A percentile compares a stretch with the other conserved stretches of the same genome.
Conservation (phyloP, 1,140 invertebrate species). For the Zophobas atratus region DNA sequence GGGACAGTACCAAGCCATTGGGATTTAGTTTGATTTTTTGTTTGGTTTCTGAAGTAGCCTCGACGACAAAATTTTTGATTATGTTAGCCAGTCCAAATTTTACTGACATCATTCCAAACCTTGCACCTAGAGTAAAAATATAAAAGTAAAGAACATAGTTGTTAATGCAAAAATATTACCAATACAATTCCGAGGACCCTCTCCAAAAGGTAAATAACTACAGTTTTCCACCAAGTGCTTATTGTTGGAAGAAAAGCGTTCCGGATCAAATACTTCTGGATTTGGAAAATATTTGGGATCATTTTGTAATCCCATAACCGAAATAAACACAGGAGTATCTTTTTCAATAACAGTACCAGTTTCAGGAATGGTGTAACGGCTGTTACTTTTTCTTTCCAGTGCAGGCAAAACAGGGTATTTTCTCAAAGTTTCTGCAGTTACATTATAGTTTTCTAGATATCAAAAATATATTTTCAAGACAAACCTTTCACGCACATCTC, state of each 20-base stretch:
- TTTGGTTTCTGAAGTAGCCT: background rate
- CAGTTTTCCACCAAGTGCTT: slow-evolving; percentile 59
- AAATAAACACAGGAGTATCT: slow-evolving; percentile 63
- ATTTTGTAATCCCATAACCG: slow-evolving; percentile 63
- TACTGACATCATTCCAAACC: slow-evolving; percentile 1
- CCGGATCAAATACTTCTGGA: slow-evolving; percentile 77
- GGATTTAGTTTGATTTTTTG: slow-evolving; percentile 15
- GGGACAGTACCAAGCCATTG: background rate
- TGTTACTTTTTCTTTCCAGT: slow-evolving; percentile 64
- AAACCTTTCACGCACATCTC: slow-evolving; percentile 66
- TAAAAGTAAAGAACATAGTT: background rate
- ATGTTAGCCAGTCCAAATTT: slow-evolving; percentile 28
- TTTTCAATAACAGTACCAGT: slow-evolving; percentile 49
- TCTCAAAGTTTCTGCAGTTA: slow-evolving; percentile 51
- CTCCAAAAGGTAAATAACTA: slow-evolving; percentile 74
- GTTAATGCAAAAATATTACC: slow-evolving; percentile 63
- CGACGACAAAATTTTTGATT: slow-evolving; percentile 2
- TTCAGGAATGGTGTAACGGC: slow-evolving; percentile 65
- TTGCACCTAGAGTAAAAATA: slow-evolving; percentile 9
- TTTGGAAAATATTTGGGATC: slow-evolving; percentile 73
- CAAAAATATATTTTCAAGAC: slow-evolving; percentile 9
- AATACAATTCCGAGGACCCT: slow-evolving; percentile 76
- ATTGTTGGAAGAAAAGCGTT: slow-evolving; percentile 71
- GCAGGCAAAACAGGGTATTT: slow-evolving; percentile 54
- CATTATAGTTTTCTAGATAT: slow-evolving; percentile 29